Evolutionary conservation across 2,888 invertebrate species (phyloP).

Genomic region (Amphipyra tragopoginis): DNA sequence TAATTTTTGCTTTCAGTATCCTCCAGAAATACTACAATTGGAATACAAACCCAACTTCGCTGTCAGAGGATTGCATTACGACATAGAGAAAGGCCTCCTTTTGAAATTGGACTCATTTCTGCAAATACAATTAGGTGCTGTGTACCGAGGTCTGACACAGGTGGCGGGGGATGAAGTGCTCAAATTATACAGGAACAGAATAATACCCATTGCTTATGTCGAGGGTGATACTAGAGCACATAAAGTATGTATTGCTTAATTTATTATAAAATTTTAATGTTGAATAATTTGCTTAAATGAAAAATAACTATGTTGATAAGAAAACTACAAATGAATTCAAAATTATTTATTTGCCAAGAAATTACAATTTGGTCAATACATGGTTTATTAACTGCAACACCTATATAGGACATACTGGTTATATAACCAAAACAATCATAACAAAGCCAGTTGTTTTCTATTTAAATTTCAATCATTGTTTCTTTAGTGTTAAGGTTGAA

Average conservation of each 20-base stretch:
- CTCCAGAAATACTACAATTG: conserved; percentile 94
- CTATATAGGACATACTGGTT: conserved; percentile 10
- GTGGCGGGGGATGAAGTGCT: conserved; percentile 96
- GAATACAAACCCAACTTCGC: conserved; percentile 98
- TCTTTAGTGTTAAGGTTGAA: conserved; percentile 32
- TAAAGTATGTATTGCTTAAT: conserved; percentile 87
- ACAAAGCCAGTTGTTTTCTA: not conserved
- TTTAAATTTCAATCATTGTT: conserved; percentile 17
- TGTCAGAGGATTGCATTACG: conserved; percentile 99
- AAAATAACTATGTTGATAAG: not conserved
- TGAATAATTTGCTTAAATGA: not conserved
- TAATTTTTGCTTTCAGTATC: conserved; percentile 92
- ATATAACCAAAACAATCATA: conserved; percentile 16
- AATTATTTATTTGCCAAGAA: not conserved
- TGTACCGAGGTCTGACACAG: conserved; percentile 95
- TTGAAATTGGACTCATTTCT: conserved; percentile 98
- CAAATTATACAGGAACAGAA: conserved; percentile 95
- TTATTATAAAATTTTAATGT: not conserved
- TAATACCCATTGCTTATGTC: conserved; percentile 96
- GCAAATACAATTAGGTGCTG: conserved; percentile 98
- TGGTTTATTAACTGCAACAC: conserved; percentile 20
- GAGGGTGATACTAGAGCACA: conserved; percentile 94
- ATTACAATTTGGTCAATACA: not conserved
- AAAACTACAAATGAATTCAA: too few species aligned
- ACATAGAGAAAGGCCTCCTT: conserved; percentile 97